Evolutionary conservation across 1,140 invertebrate species (phyloP).

Genomic region (Solen grandis): DNA sequence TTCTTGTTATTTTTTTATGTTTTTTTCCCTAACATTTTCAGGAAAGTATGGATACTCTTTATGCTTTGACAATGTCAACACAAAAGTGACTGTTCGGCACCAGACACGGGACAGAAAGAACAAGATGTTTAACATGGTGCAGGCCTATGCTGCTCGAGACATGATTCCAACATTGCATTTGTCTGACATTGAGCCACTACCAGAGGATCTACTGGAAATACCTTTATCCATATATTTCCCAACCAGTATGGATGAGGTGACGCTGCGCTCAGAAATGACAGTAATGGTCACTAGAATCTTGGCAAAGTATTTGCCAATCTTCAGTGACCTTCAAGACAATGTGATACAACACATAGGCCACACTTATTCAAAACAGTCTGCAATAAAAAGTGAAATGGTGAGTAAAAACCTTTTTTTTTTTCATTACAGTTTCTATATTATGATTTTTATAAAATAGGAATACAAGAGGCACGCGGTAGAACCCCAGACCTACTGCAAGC

Average conservation of each 20-base stretch:
- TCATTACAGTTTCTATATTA: too few species aligned
- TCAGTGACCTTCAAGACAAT: conserved; percentile 4
- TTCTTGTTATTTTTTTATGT: too few species aligned
- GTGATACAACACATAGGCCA: conserved; percentile 22
- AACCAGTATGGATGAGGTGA: conserved; percentile 25
- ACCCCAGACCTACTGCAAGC: too few species aligned
- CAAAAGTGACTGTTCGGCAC: conserved; percentile 24
- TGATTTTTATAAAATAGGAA: too few species aligned
- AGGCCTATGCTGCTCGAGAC: conserved; percentile 33
- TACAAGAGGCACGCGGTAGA: too few species aligned
- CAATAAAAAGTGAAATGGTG: too few species aligned
- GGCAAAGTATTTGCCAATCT: not conserved
- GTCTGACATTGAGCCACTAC: not conserved
- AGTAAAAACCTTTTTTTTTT: too few species aligned
- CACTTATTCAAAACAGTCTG: too few species aligned
- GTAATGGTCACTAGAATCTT: conserved; percentile 27
- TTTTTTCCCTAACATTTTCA: too few species aligned
- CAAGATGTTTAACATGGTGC: conserved; percentile 54
- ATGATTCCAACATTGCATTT: conserved; percentile 16
- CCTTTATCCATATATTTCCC: conserved; percentile 10
- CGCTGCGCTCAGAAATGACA: conserved; percentile 26
- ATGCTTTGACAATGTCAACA: conserved; percentile 53
- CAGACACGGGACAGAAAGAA: conserved; percentile 35
- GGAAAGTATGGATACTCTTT: conserved; percentile 26
- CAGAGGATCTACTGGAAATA: conserved; percentile 20